Evolutionary conservation across 2,113 vertebrate genomes (phyloP).

Genomic region (Brachionichthys hirsutus): DNA sequence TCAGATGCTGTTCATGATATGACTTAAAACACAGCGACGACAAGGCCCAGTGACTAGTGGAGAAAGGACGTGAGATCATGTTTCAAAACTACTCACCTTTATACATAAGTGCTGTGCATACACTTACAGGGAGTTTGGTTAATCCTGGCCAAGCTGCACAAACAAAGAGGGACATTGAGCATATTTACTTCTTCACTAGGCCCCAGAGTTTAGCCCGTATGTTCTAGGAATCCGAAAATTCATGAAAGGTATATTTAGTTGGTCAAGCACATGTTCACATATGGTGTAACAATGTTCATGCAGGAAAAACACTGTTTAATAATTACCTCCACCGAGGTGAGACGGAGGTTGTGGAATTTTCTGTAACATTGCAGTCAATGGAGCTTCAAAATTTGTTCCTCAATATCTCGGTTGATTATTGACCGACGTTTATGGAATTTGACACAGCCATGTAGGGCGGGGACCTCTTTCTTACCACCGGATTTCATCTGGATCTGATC

Average conservation of each 20-base stretch:
- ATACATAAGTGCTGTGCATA: background rate
- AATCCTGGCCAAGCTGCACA: conserved; percentile 17
- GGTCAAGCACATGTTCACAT: background rate
- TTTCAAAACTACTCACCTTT: background rate
- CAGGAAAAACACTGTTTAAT: background rate
- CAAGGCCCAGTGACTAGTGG: background rate
- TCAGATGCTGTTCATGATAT: conserved; percentile 9
- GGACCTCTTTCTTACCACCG: too few species aligned
- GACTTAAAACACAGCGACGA: conserved; percentile 5
- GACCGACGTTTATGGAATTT: too few species aligned
- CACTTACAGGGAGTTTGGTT: background rate
- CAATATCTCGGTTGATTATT: too few species aligned
- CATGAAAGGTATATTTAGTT: conserved; percentile 10
- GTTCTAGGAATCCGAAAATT: conserved; percentile 6
- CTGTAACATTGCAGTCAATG: too few species aligned
- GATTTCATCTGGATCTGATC: too few species aligned
- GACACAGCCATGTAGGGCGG: too few species aligned
- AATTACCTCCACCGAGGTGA: too few species aligned
- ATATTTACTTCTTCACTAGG: conserved; percentile 12
- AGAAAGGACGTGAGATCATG: background rate
- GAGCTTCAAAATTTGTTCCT: too few species aligned
- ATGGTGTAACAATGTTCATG: background rate
- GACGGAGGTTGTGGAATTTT: too few species aligned
- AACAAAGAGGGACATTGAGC: conserved; percentile 17
- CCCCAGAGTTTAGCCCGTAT: conserved; percentile 8